phyloP scores from a whole-genome alignment of 2,888 invertebrate species.

The Isoperla grammatica region DNA sequence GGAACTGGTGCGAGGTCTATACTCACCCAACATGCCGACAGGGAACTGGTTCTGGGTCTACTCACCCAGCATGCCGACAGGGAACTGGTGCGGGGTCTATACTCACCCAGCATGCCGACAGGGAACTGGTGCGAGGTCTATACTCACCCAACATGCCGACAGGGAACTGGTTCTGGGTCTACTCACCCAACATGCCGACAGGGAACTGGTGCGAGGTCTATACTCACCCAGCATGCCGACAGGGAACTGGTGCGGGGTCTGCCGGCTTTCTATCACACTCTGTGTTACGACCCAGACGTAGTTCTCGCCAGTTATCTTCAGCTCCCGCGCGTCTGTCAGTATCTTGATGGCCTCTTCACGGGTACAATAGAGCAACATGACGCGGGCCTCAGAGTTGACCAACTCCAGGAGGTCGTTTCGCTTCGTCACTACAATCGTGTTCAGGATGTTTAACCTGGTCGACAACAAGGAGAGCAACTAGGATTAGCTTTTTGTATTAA shows the following conservation, averaged over 20 bases:
- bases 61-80: slow-evolving; percentile 87
- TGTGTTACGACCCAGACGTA: slow-evolving; percentile 97
- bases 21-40: too few species aligned
- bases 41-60: too few species aligned
- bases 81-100: slow-evolving; percentile 68
- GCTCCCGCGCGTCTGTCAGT: slow-evolving; percentile 64
- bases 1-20: too few species aligned
- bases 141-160: slow-evolving; percentile 93
- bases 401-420: slow-evolving; percentile 69
- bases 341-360: slow-evolving; percentile 82
- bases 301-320: slow-evolving; percentile 79
- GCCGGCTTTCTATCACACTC: slow-evolving; percentile 77
- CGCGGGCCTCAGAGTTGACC: slow-evolving; percentile 84
- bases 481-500: not conserved
- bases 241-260: slow-evolving; percentile 69
- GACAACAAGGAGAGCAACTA: not conserved
- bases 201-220: slow-evolving; percentile 94
- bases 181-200: slow-evolving; percentile 90
- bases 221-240: slow-evolving; percentile 86
- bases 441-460: slow-evolving; percentile 73
- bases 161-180: slow-evolving; percentile 95
- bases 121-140: slow-evolving; percentile 69
- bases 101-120: slow-evolving; percentile 79
- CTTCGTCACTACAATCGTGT: slow-evolving; percentile 76
- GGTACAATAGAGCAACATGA: slow-evolving; percentile 88